Evolutionary conservation across 2,797 vertebrate genomes (phyloP), one percentile per base, ranked within the genome.

Genomic region (Enteromius trimaculatus): DNA sequence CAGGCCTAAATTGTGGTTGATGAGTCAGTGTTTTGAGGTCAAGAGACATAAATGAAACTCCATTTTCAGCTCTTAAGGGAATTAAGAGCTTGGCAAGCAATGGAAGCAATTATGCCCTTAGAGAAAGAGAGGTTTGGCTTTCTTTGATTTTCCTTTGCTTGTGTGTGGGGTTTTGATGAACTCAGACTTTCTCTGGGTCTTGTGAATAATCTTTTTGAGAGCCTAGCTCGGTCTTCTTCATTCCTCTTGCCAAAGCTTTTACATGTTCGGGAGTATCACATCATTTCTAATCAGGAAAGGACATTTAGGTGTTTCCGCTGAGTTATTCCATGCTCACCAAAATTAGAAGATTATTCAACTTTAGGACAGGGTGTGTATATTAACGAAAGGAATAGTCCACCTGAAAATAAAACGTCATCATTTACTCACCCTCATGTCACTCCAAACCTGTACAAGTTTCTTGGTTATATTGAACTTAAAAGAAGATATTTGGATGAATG

Each of bases 341-440:
- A 94, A 88, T 44, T 93, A 92, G 88, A 91, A 95, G 0, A 93
- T 93, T 34, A 93, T 80, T 84, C 29, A 92, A 79, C 94, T 19
- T 60, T 39, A 51, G 23, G 31, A 23, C n/a, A 31, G 16, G 31
- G 44, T 75, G 11, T 51, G 21, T 68, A 13, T 23, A 23, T n/a
- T 23, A 23, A 21, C 53, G 9, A 55, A 55, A 55, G 0, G 3
- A 10, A 55, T 55, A 55, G 21, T 55, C 21, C 19, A 3, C 51
- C 19, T 21, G 21, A 21, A 55, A 55, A 21, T 55, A 3, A 10
- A 55, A n/a, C 8, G 53, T 55, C 3, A 55, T 55, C 8, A 53
- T 53, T 53, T 55, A 53, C 51, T 53, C 19, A n/a, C 21, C 19
- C 19, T n/a, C 7, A n/a, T n/a, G 51, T n/a, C 51, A 21, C 19